Base-by-base conservation (phyloP, 2,797 vertebrate species). In the Pangasius larnaudii region DNA sequence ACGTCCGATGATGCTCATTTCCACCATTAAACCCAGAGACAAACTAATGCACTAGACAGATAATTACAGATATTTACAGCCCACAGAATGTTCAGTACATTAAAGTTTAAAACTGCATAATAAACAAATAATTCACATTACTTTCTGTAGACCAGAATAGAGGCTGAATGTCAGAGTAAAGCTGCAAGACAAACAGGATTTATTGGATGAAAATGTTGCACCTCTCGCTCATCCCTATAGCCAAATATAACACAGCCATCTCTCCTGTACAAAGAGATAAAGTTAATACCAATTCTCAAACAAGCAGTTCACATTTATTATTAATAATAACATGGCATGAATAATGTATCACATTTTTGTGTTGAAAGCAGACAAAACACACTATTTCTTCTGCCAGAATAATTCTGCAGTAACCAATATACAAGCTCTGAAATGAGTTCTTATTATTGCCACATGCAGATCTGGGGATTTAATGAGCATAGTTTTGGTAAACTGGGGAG, bases 281-380 rank as follows among this genome's bases (percentile, higher is more conserved):
- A 49, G 59, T 56, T 69, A 85, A 90, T 89, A 67, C 86, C 91
- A 91, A 85, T 91, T 88, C 86, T 87, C 87, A 91, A 94, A 95
- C 94, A 95, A 95, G 94, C 14, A 92, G 83, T 84, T 89, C 92
- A 86, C 91, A 94, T 95, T 92, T 94, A 96, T 96, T 94, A 96
- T 96, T 95, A 89, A 96, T 91, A 91, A 33, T 33, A 92, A 94
- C 92, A 93, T 89, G 90, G 78, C 46, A 89, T 87, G 53, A 90
- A 90, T 89, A 69, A 89, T 91, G 89, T 53, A 88, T 67, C 24
- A 19, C n/a, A 78, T 91, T 89, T 92, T 94, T 95, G 91, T 87
- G 74, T 89, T 94, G 94, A 93, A 88, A 94, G 90, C 36, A 89
- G 84, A 86, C 93, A 92, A 87, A 92, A 94, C 90, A 94, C 89